Conservation (phyloP, 2,113 vertebrate genomes). For the Rhinopithecus roxellana region DNA sequence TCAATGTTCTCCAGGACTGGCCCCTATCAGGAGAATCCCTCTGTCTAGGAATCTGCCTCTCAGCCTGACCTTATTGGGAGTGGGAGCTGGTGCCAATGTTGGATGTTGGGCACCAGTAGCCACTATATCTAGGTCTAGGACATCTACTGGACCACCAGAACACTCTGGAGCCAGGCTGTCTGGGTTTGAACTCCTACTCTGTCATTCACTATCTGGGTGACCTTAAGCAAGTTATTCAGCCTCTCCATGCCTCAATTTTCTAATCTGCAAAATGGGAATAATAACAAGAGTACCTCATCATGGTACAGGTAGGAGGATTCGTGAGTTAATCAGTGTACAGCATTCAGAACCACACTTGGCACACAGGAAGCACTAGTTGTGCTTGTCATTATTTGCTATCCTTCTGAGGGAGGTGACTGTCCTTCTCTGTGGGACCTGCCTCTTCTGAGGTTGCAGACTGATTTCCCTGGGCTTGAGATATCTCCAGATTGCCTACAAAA, state of each 20-base stretch:
- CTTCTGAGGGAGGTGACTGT: not conserved
- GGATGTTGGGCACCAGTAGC: not conserved
- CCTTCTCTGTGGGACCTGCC: not conserved
- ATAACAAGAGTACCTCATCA: not conserved
- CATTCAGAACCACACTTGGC: not conserved
- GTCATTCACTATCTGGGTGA: not conserved
- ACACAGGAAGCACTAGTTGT: not conserved
- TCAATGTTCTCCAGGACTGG: not conserved
- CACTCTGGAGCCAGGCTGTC: not conserved
- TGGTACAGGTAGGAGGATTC: not conserved
- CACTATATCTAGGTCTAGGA: not conserved
- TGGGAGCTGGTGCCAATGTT: not conserved
- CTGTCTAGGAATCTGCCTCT: not conserved
- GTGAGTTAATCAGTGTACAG: not conserved
- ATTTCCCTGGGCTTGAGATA: not conserved
- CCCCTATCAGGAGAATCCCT: not conserved
- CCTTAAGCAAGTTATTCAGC: not conserved
- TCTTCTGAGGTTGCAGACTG: not conserved
- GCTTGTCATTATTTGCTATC: not conserved
- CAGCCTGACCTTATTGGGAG: not conserved
- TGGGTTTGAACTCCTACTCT: not conserved
- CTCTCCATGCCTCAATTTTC: slow-evolving; percentile 21
- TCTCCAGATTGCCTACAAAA: not conserved
- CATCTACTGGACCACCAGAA: too few relatives aligned
- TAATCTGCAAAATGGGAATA: slow-evolving; percentile 28